Evolutionary conservation across 2,113 vertebrate species (phyloP), one percentile per base, ranked within the genome.

Genomic region (Sebastes schlegelii): DNA sequence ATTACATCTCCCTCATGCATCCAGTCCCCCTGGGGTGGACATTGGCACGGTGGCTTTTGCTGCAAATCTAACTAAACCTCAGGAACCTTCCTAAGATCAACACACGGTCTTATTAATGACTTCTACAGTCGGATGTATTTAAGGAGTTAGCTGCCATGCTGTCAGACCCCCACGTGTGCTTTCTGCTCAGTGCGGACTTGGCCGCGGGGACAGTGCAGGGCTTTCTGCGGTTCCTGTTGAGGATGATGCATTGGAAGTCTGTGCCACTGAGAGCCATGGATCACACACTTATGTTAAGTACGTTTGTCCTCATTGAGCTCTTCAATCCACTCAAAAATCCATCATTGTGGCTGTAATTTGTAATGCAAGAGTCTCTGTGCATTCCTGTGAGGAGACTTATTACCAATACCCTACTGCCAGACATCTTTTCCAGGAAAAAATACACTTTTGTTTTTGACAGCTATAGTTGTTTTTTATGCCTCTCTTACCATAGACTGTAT

Each of bases 171-270:
- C 55, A 75, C 26, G 4, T 79, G 57, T 62, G 55, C 72, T 82
- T 57, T 55, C 57, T 84, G 45, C 85, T 79, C 76, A 4, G 46
- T 73, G 55, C 51, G 5, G 42, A 70, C 60, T 86, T 79, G 80
- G 61, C 77, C 8, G 5, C 55, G n/a, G 71, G 71, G 64, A 82
- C 77, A 60, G 49, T 62, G 26, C 14, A 8, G 2, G 69, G 55
- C 48, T 83, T 79, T 79, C 65, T 64, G 71, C 43, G 57, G 62
- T 85, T 88, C 55, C 77, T 52, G 60, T 74, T 75, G 13, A 68
- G 67, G 74, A 83, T 91, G 85, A 91, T 87, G 74, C 83, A 90
- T 88, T 85, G 77, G 54, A 71, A 75, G 79, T 52, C 72, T 72
- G 68, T 78, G 77, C 86, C 72, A 82, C 71, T 74, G 84, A 85